Evolutionary conservation across 1,140 invertebrate genomes (phyloP).

Genomic region (Apis florea): DNA sequence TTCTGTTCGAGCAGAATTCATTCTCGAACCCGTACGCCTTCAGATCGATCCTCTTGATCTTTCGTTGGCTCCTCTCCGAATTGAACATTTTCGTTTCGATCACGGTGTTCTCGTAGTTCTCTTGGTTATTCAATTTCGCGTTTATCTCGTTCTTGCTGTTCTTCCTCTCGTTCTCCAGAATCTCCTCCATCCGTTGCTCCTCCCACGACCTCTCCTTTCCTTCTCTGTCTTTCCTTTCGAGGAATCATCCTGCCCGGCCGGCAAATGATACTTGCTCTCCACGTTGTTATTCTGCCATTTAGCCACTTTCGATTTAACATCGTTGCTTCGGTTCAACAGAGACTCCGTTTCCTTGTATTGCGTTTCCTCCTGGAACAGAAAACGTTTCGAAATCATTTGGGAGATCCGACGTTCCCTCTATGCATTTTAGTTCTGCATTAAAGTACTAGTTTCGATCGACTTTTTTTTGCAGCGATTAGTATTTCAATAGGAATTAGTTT

Average conservation of each 20-base stretch:
- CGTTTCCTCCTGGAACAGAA: conserved; percentile 56
- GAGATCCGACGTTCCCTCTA: not conserved
- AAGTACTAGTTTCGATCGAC: not conserved
- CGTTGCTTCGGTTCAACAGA: conserved; percentile 28
- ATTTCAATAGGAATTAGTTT: not conserved
- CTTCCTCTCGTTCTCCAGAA: conserved; percentile 62
- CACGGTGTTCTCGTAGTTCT: conserved; percentile 43
- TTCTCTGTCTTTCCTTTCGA: not conserved
- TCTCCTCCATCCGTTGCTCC: conserved; percentile 48
- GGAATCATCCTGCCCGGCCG: not conserved
- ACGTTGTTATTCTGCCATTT: conserved; percentile 53
- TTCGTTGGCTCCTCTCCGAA: conserved; percentile 51
- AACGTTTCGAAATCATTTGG: conserved; percentile 6
- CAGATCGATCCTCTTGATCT: conserved; percentile 70
- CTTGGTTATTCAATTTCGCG: conserved; percentile 65
- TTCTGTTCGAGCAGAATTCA: conserved; percentile 57
- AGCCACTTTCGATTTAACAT: conserved; percentile 39
- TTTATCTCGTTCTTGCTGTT: conserved; percentile 67
- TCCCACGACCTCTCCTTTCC: conserved; percentile 17
- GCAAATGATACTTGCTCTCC: conserved; percentile 40
- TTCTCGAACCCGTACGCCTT: conserved; percentile 74
- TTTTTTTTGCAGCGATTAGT: not conserved
- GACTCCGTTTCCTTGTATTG: conserved; percentile 35
- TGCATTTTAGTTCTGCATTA: not conserved
- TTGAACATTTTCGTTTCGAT: conserved; percentile 47